phyloP scores from a whole-genome alignment of 2,797 vertebrate genomes.

The Protonibea diacanthus region DNA sequence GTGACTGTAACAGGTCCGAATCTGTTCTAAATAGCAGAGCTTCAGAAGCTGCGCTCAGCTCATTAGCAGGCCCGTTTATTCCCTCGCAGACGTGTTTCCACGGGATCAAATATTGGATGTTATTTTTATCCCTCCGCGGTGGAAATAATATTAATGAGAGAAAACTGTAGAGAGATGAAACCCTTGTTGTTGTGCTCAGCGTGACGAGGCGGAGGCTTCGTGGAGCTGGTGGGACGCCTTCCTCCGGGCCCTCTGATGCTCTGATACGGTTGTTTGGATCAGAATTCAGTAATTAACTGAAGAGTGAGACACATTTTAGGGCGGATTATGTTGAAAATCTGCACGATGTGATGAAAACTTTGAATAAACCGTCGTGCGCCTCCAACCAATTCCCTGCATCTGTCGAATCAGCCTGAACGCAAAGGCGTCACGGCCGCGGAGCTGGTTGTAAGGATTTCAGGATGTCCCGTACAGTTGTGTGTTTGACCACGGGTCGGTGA shows the following conservation, averaged over 20 bases:
- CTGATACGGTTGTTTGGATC: neutral
- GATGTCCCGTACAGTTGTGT: neutral
- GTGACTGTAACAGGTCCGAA: conserved; percentile 17
- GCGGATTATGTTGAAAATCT: neutral
- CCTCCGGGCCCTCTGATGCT: conserved; percentile 33
- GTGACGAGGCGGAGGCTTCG: conserved; percentile 6
- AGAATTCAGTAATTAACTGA: neutral
- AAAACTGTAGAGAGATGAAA: neutral
- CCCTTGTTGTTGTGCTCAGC: neutral
- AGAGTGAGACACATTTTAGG: neutral
- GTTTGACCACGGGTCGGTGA: neutral
- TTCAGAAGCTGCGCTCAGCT: conserved; percentile 3
- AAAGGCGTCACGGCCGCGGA: neutral
- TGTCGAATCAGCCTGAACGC: neutral
- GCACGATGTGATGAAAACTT: conserved; percentile 14
- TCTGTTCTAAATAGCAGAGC: neutral
- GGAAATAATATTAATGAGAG: conserved; percentile 4
- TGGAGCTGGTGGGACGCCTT: conserved; percentile 38
- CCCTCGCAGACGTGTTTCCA: neutral
- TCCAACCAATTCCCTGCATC: neutral
- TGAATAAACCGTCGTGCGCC: neutral
- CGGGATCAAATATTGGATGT: neutral
- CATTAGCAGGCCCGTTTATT: neutral
- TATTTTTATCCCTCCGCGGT: neutral
- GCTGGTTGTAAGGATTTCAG: neutral